Base-by-base conservation (phyloP, 2,797 vertebrate genomes). In the Anableps anableps region DNA sequence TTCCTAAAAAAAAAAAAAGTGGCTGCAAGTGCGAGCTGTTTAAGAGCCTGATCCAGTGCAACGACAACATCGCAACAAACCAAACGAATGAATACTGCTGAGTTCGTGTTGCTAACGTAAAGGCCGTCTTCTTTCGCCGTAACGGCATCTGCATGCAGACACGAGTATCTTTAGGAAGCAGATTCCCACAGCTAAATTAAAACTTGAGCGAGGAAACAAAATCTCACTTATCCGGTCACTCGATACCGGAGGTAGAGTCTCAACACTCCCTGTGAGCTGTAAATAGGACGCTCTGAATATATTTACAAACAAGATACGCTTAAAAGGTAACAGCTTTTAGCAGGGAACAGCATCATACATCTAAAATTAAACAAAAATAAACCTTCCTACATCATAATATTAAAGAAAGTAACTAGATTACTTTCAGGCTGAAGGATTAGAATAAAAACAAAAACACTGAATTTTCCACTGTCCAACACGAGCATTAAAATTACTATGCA, bases 101-200 rank as follows among this genome's bases (percentile, higher is more conserved):
- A 29, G 26, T 29, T 47, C 26, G 26, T n/a, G 26, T 9, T 71
- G 68, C 43, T 17, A 29, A 72, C 14, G 68, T 29, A 45, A 71
- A 71, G 68, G 53, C 26, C 43, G 5, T 62, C 74, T 45, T n/a
- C 19, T 64, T 50, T 23, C 21, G 58, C 75, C 36, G 58, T 48
- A 48, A 48, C 55, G 16, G 58, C 75, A 48, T 34, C 29, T 48
- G 29, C 58, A 16, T 43, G 10, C 76, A 72, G 38, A 43, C 50
- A 8, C n/a, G 38, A 14, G 3, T 84, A 80, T 89, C 72, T 84
- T 79, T 81, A 84, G 83, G 11, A 9, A 53, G 51, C 66, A 26
- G 11, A 19, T 72, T 72, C 77, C 60, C 47, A 43, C n/a, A 41
- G 50, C 58, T 81, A 83, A 86, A 83, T 77, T n/a, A 1, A 23